Evolutionary conservation across 2,113 vertebrate genomes (phyloP), one percentile per base, ranked within the genome.

Genomic region (Tricholaema leucomelas): DNA sequence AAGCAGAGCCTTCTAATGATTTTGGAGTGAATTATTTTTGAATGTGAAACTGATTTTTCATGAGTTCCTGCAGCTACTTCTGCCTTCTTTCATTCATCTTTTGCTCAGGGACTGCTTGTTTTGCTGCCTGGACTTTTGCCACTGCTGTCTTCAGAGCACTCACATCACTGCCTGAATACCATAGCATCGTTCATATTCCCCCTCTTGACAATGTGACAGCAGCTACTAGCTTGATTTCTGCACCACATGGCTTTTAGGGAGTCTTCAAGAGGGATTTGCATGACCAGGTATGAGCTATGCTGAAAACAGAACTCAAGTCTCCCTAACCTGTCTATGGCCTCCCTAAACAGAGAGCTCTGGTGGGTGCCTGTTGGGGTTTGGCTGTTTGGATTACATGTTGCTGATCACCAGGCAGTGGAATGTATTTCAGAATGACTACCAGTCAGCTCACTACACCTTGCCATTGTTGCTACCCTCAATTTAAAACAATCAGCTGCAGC

Each of bases 151-250:
- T n/a, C 33, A 25, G 35, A 27, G 42, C 44, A 15, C 36, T 20
- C 5, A 24, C 1, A 3, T 46, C 58, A 20, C 27, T 0, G 0
- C 14, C 12, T 6, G 6, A 64, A 15, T 24, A 50, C 10, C 0
- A 0, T 28, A 69, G 25, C 1, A 4, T n/a, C 23, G 18, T 28
- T 55, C 1, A 2, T 25, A 23, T 35, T 85, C 28, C 8, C 3
- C 9, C 65, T 33, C 25, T 40, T 59, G 48, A 19, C 10, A 1
- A 2, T 11, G 50, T 54, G 17, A 46, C 38, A 44, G 19, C 27
- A 55, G n/a, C 10, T 64, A 23, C 17, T 36, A 5, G 1, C 25
- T n/a, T 72, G 73, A 78, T 8, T 48, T 81, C 36, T 5, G 0
- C 31, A 36, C 5, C 12, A 15, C 6, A 7, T 0, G 1, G 3